Base-by-base conservation (phyloP, 1,140 invertebrate genomes). In the Nautilus pompilius region DNA sequence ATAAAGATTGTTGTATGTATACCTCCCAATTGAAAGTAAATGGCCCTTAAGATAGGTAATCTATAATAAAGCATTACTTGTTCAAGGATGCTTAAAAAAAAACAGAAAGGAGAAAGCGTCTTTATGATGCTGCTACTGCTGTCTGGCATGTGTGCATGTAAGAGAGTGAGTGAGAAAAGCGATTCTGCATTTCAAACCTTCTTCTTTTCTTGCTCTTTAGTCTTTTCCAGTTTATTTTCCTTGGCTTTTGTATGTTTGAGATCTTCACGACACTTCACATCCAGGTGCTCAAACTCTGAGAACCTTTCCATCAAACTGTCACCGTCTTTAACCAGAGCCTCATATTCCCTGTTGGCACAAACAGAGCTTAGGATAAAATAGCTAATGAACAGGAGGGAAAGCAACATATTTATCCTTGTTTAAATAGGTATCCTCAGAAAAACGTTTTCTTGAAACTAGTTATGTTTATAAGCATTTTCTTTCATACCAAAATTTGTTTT, bases 161-260 rank as follows among this genome's bases (percentile, higher is more conserved):
- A n/a, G n/a, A n/a, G n/a, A n/a, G n/a, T n/a, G n/a, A n/a, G n/a
- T n/a, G n/a, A n/a, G n/a, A n/a, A n/a, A n/a, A n/a, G n/a, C n/a
- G n/a, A n/a, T n/a, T n/a, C n/a, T n/a, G n/a, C 24, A 4, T 46
- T 46, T 24, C 54, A 58, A 66, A 83, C 81, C 71, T 82, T 82
- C 57, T 78, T 80, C 48, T 76, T 74, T 67, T 83, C 82, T 26
- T 74, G 69, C 55, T 81, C 77, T 17, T 80, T 56, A 45, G 66
- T 70, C 60, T 81, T 81, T 58, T 83, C 75, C 29, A 84, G 63
- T 68, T 80, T 83, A 56, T 80, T 80, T 3, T 67, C 51, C 61
- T 84, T 80, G 51, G 68, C 67, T 64, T 80, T 82, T 3, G 75
- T 62, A 69, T 84, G 82, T 65, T 84, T 84, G n/a, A 84, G 59